A percentile compares a stretch with the other conserved stretches of the same genome.
Evolutionary conservation across 2,888 invertebrate species (phyloP).

Genomic region (Cephonodes hylas): DNA sequence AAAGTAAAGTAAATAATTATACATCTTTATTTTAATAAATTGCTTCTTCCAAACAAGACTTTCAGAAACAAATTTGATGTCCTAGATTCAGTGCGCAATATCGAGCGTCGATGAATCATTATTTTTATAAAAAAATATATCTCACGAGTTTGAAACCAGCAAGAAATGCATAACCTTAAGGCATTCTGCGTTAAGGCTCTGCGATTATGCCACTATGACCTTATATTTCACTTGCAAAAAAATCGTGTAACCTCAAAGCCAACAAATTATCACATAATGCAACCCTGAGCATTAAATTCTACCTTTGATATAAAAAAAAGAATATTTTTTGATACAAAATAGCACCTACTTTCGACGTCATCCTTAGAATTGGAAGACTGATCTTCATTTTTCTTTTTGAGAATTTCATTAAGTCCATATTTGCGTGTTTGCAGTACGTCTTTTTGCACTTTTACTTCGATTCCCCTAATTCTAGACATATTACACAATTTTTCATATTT

Average conservation of each 20-base stretch:
- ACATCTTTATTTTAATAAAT: too few relatives aligned
- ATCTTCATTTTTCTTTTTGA: slow-evolving; percentile 52
- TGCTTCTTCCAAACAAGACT: not conserved
- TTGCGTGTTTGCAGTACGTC: slow-evolving; percentile 49
- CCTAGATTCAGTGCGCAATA: not conserved
- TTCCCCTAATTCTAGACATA: slow-evolving; percentile 71
- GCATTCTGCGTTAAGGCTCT: not conserved
- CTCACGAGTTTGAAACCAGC: not conserved
- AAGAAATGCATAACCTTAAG: slow-evolving; percentile 5
- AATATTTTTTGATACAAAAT: slow-evolving; percentile 13
- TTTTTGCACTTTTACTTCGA: slow-evolving; percentile 61
- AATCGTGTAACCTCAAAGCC: not conserved
- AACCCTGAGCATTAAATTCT: not conserved
- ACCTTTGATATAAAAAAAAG: not conserved
- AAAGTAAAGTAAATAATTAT: too few relatives aligned
- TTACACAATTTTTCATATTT: slow-evolving; percentile 15
- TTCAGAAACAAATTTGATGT: not conserved
- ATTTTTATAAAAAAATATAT: not conserved
- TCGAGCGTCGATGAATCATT: not conserved
- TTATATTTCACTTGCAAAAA: not conserved
- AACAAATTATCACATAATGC: not conserved
- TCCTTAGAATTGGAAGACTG: slow-evolving; percentile 49
- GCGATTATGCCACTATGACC: not conserved
- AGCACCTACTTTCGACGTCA: slow-evolving; percentile 60
- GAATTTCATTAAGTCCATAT: slow-evolving; percentile 50